Base-by-base conservation (phyloP, 2,113 vertebrate species). In the Gadus macrocephalus region DNA sequence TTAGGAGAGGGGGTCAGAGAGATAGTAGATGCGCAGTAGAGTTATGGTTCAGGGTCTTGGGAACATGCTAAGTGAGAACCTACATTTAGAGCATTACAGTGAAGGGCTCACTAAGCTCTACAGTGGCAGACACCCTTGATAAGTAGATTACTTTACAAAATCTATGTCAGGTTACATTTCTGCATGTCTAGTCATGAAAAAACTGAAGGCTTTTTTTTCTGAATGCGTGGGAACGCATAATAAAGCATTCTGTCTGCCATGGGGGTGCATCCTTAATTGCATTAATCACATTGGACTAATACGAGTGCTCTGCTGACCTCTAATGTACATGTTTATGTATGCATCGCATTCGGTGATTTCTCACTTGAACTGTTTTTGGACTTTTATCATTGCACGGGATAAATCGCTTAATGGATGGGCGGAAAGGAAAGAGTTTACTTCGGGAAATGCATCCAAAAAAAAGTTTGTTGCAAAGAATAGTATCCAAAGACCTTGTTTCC, bases 71-170 rank as follows among this genome's bases (percentile, higher is more conserved):
- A 49, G 42, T 49, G 42, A 12, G 42, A 49, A 49, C 64, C 8
- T 12, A 61, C 42, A 17, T 5, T n/a, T 25, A 53, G 68, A 49
- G 71, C 15, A 42, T 5, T 62, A 22, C 66, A 16, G 14, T 9
- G 42, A 3, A 53, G 15, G 22, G 53, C 15, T 22, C 2, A 53
- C 64, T 86, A 84, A 86, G 56, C 78, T 68, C 62, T 67, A 76
- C 64, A 62, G 2, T 58, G 12, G 62, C 64, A 80, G 67, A 79
- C 42, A 49, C 75, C 49, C 70, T 78, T 81, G 74, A 77, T 90
- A 90, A 89, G 81, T 42, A 89, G 86, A 90, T 89, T 85, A 89
- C 65, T 25, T 68, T 4, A 71, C 76, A 70, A 83, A 58, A 88
- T 87, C 81, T 87, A 53, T 86, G 86, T 85, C 86, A 78, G 77